A percentile compares a stretch with the other conserved stretches of the same genome.
Conservation (phyloP, 53 echinoderm and acorn worm species). For the Echinarachnius parma region DNA sequence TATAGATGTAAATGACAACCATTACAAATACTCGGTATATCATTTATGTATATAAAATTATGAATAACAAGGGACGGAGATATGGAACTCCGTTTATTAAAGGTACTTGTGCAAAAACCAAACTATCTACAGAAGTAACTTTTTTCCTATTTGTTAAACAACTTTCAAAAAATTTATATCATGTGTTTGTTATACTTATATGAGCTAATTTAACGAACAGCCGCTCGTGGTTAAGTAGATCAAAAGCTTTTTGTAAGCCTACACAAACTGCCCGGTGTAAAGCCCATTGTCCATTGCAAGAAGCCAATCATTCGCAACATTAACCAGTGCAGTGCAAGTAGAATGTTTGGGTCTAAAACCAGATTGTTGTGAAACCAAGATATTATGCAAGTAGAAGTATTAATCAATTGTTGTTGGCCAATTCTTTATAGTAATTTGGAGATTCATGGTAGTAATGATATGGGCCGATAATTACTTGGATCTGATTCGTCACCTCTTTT, state of each 20-base stretch:
- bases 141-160: too few species aligned
- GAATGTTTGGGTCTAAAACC: not conserved
- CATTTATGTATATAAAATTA: too few species aligned
- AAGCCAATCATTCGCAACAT: not conserved
- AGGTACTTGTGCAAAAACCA: too few species aligned
- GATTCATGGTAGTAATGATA: not conserved
- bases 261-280: not conserved
- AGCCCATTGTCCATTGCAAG: not conserved
- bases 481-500: not conserved
- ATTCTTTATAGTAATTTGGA: not conserved
- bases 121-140: too few species aligned
- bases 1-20: too few species aligned
- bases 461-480: not conserved
- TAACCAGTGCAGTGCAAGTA: not conserved
- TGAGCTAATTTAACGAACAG: too few species aligned
- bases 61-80: too few species aligned
- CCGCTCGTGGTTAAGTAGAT: not conserved
- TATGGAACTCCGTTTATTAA: too few species aligned
- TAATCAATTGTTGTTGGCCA: not conserved
- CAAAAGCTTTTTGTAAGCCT: not conserved
- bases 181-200: too few species aligned
- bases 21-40: too few species aligned
- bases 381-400: not conserved
- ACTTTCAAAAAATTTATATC: too few species aligned
- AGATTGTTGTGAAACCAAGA: not conserved